These are phyloP conservation scores for Apogon hyalosoma DNA, from an alignment of 2,797 vertebrate species.

Conservation along the genomic window DNA sequence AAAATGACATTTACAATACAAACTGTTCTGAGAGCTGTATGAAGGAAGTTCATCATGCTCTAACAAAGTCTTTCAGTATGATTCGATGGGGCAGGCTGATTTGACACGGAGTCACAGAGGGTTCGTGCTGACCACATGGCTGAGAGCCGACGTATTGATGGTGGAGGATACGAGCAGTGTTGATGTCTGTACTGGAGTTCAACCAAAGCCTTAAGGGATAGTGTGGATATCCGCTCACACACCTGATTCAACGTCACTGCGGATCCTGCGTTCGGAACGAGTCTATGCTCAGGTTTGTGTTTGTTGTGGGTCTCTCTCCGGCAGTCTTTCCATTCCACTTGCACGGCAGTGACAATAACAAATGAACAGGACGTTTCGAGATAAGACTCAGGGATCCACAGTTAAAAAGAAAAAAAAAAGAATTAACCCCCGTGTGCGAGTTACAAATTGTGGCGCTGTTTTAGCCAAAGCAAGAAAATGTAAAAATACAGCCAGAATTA, in stretches of 20 bases:
- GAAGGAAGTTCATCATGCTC: slow-evolving; percentile 37
- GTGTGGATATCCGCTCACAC: slow-evolving; percentile 13
- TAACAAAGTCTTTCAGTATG: slow-evolving; percentile 40
- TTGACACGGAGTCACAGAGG: slow-evolving; percentile 10
- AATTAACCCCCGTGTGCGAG: slow-evolving; percentile 15
- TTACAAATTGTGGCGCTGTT: slow-evolving; percentile 42
- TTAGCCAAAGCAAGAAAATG: slow-evolving; percentile 46
- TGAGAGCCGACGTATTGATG: slow-evolving; percentile 20
- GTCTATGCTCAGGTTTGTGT: slow-evolving; percentile 53
- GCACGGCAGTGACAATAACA: slow-evolving; percentile 72
- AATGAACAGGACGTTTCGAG: slow-evolving; percentile 57
- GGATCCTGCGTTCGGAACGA: slow-evolving; percentile 34
- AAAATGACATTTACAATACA: slow-evolving; percentile 65
- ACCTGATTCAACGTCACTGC: slow-evolving; percentile 25
- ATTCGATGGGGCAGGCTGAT: slow-evolving; percentile 30
- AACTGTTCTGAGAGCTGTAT: slow-evolving; percentile 55
- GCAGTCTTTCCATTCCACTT: slow-evolving; percentile 66
- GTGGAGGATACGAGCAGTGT: slow-evolving; percentile 19
- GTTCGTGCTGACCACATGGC: slow-evolving; percentile 14
- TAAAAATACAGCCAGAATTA: slow-evolving; percentile 44
- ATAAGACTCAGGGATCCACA: slow-evolving; percentile 57
- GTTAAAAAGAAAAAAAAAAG: slow-evolving; percentile 31
- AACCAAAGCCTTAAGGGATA: slow-evolving; percentile 34
- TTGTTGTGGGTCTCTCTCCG: slow-evolving; percentile 46
- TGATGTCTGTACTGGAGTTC: slow-evolving; percentile 36